Conservation (phyloP, 2,888 invertebrate species). For the Alloplasta piceator region DNA sequence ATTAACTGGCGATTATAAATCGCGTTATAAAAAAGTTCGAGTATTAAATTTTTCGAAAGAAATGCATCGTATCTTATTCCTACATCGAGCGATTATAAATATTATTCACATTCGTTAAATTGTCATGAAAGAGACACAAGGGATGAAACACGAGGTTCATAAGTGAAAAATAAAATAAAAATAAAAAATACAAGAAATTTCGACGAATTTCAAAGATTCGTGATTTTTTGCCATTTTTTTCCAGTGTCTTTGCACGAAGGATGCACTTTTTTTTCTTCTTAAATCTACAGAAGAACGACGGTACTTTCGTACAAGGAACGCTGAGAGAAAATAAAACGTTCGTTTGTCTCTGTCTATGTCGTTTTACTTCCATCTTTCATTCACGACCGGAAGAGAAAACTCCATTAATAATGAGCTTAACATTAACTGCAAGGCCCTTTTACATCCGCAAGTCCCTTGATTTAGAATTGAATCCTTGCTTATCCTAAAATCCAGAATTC, state of each 20-base stretch:
- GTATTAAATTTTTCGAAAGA: constrained; percentile 75
- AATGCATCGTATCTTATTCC: constrained; percentile 71
- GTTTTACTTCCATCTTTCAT: constrained; percentile 27
- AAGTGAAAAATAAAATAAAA: constrained; percentile 4
- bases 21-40: constrained; percentile 71
- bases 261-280: constrained; percentile 31
- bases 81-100: constrained; percentile 67
- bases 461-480: constrained; percentile 65
- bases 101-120: constrained; percentile 66
- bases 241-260: constrained; percentile 22
- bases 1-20: constrained; percentile 58
- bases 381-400: constrained; percentile 20
- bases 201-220: constrained; percentile 29
- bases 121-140: constrained; percentile 59
- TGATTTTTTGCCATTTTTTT: constrained; percentile 10
- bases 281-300: constrained; percentile 47
- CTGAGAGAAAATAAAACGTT: constrained; percentile 62
- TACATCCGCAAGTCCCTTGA: constrained; percentile 58
- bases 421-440: constrained; percentile 64
- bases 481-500: constrained; percentile 56
- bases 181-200: constrained; percentile 35
- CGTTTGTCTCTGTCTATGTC: constrained; percentile 58
- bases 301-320: constrained; percentile 65
- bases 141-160: constrained; percentile 48
- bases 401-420: constrained; percentile 57